Percentiles rank a stretch among this genome's conserved stretches.
These are phyloP conservation scores for Dromas ardeola DNA, from an alignment of 2,113 vertebrate genomes.

Conservation along the genomic window DNA sequence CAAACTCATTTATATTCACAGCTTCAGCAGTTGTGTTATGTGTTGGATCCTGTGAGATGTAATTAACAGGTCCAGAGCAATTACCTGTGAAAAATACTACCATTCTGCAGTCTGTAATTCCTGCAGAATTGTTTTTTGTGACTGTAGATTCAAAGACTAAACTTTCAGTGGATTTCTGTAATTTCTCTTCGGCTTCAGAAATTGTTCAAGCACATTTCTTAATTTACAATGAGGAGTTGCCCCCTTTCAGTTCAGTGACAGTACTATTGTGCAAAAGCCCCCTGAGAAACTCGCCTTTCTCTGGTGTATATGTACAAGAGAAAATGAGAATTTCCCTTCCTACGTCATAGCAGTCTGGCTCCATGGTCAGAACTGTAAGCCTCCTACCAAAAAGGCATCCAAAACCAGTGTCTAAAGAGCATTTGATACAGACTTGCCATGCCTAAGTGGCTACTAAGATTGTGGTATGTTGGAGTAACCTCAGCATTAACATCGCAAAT, in stretches of 20 bases:
- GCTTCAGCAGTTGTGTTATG: background rate
- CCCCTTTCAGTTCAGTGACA: background rate
- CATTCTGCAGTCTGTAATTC: background rate
- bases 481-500: background rate
- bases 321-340: background rate
- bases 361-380: background rate
- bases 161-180: background rate
- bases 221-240: background rate
- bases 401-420: background rate
- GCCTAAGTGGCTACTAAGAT: background rate
- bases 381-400: background rate
- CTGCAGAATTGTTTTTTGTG: background rate
- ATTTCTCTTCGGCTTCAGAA: background rate
- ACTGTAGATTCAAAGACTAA: background rate
- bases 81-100: background rate
- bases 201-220: background rate
- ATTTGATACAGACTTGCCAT: background rate
- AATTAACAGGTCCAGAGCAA: background rate
- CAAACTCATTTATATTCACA: background rate
- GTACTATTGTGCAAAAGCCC: background rate
- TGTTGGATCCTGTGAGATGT: background rate
- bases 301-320: too few relatives aligned
- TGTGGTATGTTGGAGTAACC: background rate
- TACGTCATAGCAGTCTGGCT: background rate
- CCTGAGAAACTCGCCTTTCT: background rate